phyloP scores from a whole-genome alignment of 1,140 invertebrate genomes.

The Thaumetopoea pityocampa region DNA sequence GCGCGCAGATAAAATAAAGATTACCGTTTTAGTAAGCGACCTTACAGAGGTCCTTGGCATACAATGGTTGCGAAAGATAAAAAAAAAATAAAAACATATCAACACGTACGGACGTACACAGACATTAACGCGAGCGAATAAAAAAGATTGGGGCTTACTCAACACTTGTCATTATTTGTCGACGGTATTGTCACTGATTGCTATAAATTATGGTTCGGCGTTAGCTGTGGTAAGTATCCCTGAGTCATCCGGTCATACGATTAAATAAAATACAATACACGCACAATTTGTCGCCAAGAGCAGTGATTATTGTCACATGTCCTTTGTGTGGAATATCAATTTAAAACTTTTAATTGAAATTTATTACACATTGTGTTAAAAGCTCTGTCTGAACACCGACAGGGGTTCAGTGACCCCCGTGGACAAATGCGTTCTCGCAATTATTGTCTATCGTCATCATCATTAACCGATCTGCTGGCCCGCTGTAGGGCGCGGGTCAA shows the following conservation, averaged over 20 bases:
- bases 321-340: constrained; percentile 46
- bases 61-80: constrained; percentile 50
- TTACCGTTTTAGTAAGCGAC: constrained; percentile 59
- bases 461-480: too few relatives aligned
- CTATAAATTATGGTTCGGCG: constrained; percentile 43
- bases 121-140: constrained; percentile 18
- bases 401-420: constrained; percentile 6
- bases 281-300: constrained; percentile 32
- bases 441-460: too few relatives aligned
- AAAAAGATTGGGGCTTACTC: constrained; percentile 17
- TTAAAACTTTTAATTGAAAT: constrained; percentile 25
- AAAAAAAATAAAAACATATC: constrained; percentile 48
- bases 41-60: constrained; percentile 60
- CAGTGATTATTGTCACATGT: constrained; percentile 41
- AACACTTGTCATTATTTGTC: constrained; percentile 9
- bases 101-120: constrained; percentile 22
- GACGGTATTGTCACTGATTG: constrained; percentile 31
- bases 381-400: constrained; percentile 1
- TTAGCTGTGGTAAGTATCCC: constrained; percentile 36
- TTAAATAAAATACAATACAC: constrained; percentile 43
- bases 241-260: constrained; percentile 36
- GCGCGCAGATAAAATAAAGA: constrained; percentile 64
- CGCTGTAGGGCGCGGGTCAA: too few relatives aligned
- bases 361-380: too few relatives aligned
- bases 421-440: constrained; percentile 3